A percentile compares a stretch with the other conserved stretches of the same genome.
These are phyloP conservation scores for Sebastes minor DNA, from an alignment of 2,797 vertebrate species.

Conservation along the genomic window DNA sequence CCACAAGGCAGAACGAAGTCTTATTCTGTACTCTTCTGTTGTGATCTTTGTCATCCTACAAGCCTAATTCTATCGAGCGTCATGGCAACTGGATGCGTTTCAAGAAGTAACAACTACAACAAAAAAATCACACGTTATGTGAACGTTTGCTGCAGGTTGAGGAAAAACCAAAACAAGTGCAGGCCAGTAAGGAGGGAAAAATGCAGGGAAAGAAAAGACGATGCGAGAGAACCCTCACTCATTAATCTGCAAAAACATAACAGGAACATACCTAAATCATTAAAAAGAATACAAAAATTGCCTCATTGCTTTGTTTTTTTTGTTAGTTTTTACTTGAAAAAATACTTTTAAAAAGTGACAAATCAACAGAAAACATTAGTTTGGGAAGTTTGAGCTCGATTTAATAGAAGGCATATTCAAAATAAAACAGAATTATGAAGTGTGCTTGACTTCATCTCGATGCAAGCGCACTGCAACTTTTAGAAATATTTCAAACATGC, in stretches of 20 bases:
- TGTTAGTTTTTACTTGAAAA: slow-evolving; percentile 85
- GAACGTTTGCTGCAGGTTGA: neutral
- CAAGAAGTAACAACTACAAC: neutral
- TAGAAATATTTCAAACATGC: neutral
- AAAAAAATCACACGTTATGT: neutral
- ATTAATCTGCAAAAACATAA: slow-evolving; percentile 11
- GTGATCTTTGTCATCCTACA: neutral
- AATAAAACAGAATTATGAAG: neutral
- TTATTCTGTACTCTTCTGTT: neutral
- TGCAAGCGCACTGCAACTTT: too few relatives aligned
- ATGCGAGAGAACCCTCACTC: slow-evolving; percentile 17
- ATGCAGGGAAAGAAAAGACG: neutral
- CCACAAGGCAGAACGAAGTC: neutral
- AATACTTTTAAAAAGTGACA: slow-evolving; percentile 85
- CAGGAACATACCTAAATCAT: slow-evolving; percentile 37
- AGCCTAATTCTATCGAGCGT: neutral
- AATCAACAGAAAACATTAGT: slow-evolving; percentile 77
- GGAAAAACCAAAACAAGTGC: neutral
- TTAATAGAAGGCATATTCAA: neutral
- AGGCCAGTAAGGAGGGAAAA: neutral
- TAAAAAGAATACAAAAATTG: slow-evolving; percentile 76
- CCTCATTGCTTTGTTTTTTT: slow-evolving; percentile 64
- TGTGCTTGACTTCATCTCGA: neutral
- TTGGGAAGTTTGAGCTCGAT: slow-evolving; percentile 30
- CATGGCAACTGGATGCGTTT: neutral